phyloP scores from a whole-genome alignment of 1,140 invertebrate genomes.

The Colletes latitarsis region DNA sequence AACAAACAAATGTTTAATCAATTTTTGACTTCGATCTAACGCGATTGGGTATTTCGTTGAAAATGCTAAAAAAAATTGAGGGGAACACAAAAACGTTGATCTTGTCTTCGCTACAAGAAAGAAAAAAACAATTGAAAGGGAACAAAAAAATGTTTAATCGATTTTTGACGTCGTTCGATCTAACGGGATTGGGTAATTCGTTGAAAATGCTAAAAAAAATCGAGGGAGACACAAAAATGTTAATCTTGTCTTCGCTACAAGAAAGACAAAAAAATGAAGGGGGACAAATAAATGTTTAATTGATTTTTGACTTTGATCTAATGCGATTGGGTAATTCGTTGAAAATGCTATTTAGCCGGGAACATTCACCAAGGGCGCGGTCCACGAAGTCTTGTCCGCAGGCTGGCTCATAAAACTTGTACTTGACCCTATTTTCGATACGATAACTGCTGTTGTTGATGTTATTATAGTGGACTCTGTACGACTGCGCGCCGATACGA shows the following conservation, averaged over 20 bases:
- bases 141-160: not conserved
- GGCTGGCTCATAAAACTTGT: constrained; percentile 41
- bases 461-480: constrained; percentile 42
- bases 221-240: no score
- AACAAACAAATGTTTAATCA: no score
- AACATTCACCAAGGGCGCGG: not conserved
- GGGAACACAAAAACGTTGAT: no score
- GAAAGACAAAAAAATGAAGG: no score
- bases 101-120: not conserved
- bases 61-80: no score
- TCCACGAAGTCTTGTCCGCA: not conserved
- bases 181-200: constrained; percentile 1
- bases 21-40: no score
- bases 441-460: constrained; percentile 42
- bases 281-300: no score
- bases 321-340: no score
- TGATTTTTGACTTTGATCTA: no score
- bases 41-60: no score
- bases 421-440: constrained; percentile 47
- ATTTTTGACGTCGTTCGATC: not conserved
- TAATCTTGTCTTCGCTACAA: no score
- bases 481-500: constrained; percentile 19
- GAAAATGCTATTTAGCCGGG: not conserved
- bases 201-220: not conserved
- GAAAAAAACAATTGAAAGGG: no score